Evolutionary conservation across 2,888 invertebrate genomes (phyloP).

Genomic region (Formica aserva): DNA sequence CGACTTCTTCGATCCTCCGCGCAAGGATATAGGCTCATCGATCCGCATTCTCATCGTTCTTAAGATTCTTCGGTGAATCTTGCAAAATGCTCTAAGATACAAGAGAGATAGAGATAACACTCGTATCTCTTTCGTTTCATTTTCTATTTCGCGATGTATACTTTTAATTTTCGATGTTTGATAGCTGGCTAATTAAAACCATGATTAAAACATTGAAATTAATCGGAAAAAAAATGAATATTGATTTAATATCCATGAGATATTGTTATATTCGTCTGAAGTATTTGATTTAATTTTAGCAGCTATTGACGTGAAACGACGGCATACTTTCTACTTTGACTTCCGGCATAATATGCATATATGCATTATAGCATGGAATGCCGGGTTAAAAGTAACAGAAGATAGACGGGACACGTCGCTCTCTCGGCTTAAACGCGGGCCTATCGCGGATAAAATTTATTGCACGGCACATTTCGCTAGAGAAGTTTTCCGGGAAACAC

Average conservation of each 20-base stretch:
- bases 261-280: background rate
- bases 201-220: background rate
- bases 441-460: slow-evolving; percentile 45
- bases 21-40: slow-evolving; percentile 67
- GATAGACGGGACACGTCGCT: slow-evolving; percentile 7
- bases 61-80: background rate
- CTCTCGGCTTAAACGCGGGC: slow-evolving; percentile 27
- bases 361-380: background rate
- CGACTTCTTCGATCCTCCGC: slow-evolving; percentile 29
- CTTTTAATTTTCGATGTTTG: background rate
- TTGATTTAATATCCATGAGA: background rate
- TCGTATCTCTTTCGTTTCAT: background rate
- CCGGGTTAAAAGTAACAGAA: slow-evolving; percentile 24
- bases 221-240: background rate
- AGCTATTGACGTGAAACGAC: background rate
- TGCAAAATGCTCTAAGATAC: slow-evolving; percentile 2
- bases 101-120: background rate
- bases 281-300: slow-evolving; percentile 13
- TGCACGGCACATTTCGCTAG: slow-evolving; percentile 47
- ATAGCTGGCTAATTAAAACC: background rate
- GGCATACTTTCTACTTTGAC: slow-evolving; percentile 15
- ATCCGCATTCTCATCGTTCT: slow-evolving; percentile 54
- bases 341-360: slow-evolving; percentile 3
- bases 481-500: slow-evolving; percentile 67
- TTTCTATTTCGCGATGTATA: background rate